A percentile compares a stretch with the other conserved stretches of the same genome.
Evolutionary conservation across 2,113 vertebrate species (phyloP).

Genomic region (Pteronura brasiliensis): DNA sequence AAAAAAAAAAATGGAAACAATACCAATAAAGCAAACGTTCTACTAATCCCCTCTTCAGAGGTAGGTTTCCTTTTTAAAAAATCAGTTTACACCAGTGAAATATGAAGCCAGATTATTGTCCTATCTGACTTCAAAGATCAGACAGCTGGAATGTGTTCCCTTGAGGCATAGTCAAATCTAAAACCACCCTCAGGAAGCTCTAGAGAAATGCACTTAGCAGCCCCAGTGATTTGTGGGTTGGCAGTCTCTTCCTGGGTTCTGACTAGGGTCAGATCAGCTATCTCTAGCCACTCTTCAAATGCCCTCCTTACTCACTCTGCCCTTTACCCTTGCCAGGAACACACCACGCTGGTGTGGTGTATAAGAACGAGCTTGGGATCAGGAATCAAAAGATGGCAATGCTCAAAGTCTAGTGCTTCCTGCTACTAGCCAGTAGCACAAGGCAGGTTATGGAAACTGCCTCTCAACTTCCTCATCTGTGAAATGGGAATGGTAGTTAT

Average conservation of each 20-base stretch:
- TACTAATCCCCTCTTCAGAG: background rate
- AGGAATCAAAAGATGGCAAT: background rate
- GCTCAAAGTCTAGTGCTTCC: background rate
- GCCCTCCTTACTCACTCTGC: background rate
- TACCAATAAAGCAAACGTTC: background rate
- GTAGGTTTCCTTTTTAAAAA: slow-evolving; percentile 33
- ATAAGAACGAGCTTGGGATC: background rate
- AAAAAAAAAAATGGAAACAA: background rate
- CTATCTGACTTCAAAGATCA: slow-evolving; percentile 35
- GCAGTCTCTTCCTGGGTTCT: slow-evolving; percentile 12
- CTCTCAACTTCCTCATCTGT: background rate
- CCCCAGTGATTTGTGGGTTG: background rate
- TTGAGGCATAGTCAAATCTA: background rate
- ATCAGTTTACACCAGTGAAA: slow-evolving; percentile 38
- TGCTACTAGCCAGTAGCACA: background rate
- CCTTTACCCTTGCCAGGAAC: background rate
- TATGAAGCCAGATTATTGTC: slow-evolving; percentile 21
- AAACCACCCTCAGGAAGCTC: background rate
- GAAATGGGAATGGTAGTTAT: background rate
- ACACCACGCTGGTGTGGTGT: too few relatives aligned
- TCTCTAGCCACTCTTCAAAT: background rate
- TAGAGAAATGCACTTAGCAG: background rate
- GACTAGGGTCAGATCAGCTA: background rate
- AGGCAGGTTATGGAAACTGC: background rate
- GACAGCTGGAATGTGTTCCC: slow-evolving; percentile 37